Percentiles rank a stretch among this genome's conserved stretches.
Conservation (phyloP, 2,113 vertebrate genomes). For the Engystomops pustulosus region DNA sequence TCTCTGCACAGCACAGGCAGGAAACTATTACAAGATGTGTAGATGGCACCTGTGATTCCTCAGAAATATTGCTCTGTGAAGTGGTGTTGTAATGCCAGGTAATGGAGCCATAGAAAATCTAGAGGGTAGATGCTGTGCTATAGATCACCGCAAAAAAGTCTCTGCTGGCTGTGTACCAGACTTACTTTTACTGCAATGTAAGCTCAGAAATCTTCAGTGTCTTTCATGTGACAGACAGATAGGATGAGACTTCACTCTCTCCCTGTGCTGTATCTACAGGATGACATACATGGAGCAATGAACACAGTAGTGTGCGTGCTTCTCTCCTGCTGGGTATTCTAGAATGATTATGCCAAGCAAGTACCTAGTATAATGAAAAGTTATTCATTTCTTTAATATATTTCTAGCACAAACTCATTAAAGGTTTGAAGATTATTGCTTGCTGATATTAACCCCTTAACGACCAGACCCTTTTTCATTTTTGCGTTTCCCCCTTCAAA, state of each 20-base stretch:
- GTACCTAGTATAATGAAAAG: too few relatives aligned
- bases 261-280: background rate
- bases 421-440: too few relatives aligned
- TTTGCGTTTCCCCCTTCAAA: too few relatives aligned
- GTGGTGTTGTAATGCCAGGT: slow-evolving; percentile 17
- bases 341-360: too few relatives aligned
- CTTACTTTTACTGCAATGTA: slow-evolving; percentile 6
- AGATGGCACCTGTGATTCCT: slow-evolving; percentile 21
- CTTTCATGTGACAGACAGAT: slow-evolving; percentile 26
- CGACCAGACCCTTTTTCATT: too few relatives aligned
- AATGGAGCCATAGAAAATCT: slow-evolving; percentile 32
- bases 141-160: slow-evolving; percentile 12
- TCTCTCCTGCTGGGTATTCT: background rate
- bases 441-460: too few relatives aligned
- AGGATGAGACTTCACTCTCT: background rate
- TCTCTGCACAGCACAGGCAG: slow-evolving; percentile 7
- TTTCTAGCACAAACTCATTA: too few relatives aligned
- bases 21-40: slow-evolving; percentile 22
- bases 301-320: background rate
- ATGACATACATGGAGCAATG: background rate
- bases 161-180: slow-evolving; percentile 11
- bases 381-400: background rate
- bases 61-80: slow-evolving; percentile 30
- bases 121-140: slow-evolving; percentile 8
- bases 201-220: slow-evolving; percentile 34